Base-by-base conservation (phyloP, 2,797 vertebrate genomes). In the Bovichtus diacanthus region DNA sequence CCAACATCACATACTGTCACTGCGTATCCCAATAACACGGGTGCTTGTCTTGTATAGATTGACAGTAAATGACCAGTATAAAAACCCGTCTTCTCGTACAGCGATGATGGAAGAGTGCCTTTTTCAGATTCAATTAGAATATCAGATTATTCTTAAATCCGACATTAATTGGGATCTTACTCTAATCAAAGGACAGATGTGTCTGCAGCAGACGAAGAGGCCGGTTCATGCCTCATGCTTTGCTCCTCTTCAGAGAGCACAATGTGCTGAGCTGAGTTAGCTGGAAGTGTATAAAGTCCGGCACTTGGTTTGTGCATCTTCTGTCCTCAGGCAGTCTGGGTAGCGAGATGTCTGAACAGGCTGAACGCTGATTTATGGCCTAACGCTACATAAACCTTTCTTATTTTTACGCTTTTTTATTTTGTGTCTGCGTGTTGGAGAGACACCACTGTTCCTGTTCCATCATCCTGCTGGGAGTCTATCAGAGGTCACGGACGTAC, bases 401-500 rank as follows among this genome's bases (percentile, higher is more conserved):
- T 23, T 18, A 56, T 62, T 74, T 69, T 38, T 10, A 38, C n/a
- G n/a, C n/a, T 47, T 38, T 63, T 64, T 29, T 11, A 19, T 39
- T 64, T 36, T 11, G 34, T n/a, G 3, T 51, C 6, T 60, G 29
- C 10, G 46, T 19, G 5, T 36, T 54, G 70, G 44, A 19, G 39
- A 25, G 13, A 54, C 29, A 13, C 27, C 4, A 7, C 21, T 23
- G 43, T 21, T 67, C 27, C 21, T 11, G 18, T 59, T 61, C 65
- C 38, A 21, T 58, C 19, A 68, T 74, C 44, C 47, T 44, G 1
- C 39, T 36, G 44, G 70, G 53, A 62, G 69, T 49, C 56, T 34
- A 60, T 82, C 70, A 43, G 80, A 81, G 80, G 73, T 88, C 84
- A 80, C 10, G 50, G 59, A 38, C 43, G 18, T n/a, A n/a, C 56